Percentiles rank a stretch among this genome's conserved stretches.
Evolutionary conservation across 2,113 vertebrate genomes (phyloP).

Genomic region (Phycodurus eques): DNA sequence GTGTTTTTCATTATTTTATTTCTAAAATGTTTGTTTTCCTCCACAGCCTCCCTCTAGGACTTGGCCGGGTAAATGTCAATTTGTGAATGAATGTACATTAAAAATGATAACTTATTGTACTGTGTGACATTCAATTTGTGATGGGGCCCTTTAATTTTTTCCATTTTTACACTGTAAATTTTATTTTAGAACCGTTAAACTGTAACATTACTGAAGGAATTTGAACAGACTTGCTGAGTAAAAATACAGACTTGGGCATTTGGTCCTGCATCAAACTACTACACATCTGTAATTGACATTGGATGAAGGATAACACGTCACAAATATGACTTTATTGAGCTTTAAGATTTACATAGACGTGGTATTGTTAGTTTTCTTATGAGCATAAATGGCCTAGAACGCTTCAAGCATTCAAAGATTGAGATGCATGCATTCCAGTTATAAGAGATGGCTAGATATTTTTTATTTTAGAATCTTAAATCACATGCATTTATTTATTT

Average conservation of each 20-base stretch:
- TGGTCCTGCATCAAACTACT: no score
- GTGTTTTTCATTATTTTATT: slow-evolving; percentile 26
- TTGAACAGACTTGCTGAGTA: background rate
- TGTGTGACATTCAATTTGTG: background rate
- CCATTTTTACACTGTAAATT: background rate
- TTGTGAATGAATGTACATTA: background rate
- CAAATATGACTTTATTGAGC: no score
- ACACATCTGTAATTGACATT: no score
- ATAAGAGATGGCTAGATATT: no score
- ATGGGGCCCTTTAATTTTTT: background rate
- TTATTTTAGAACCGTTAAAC: background rate
- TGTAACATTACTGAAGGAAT: background rate
- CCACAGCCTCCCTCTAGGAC: background rate
- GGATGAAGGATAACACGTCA: no score
- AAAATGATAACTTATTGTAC: background rate
- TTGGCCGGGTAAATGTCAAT: background rate
- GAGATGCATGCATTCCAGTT: no score
- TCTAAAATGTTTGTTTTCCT: slow-evolving; percentile 21
- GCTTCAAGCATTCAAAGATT: no score
- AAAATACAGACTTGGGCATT: background rate
- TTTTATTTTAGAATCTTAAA: no score
- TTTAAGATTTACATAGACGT: no score
- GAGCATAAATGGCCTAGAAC: no score
- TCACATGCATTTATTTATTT: no score
- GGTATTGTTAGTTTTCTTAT: no score